A percentile compares a stretch with the other conserved stretches of the same genome.
Conservation (phyloP, 2,888 invertebrate genomes). For the Eurytoma californica region DNA sequence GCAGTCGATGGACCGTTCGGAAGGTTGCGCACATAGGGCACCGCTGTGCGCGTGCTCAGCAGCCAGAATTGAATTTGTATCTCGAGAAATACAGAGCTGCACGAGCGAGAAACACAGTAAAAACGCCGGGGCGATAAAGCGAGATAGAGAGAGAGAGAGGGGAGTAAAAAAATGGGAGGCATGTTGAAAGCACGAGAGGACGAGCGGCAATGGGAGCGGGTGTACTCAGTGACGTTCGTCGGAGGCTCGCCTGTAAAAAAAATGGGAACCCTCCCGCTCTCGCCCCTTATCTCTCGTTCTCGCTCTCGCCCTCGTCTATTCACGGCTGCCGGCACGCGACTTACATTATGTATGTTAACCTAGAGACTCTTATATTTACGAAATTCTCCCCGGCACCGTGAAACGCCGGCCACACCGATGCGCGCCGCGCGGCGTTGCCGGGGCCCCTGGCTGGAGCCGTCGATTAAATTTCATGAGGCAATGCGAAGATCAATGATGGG, state of each 20-base stretch:
- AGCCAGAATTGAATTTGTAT: constrained; percentile 34
- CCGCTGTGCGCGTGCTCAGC: constrained; percentile 9
- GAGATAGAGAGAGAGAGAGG: constrained; percentile 43
- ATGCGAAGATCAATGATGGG: constrained; percentile 43
- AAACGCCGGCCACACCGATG: constrained; percentile 19
- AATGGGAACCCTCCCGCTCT: constrained; percentile 4
- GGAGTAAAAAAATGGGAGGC: constrained; percentile 2
- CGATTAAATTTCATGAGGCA: constrained; percentile 54
- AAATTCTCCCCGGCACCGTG: constrained; percentile 34
- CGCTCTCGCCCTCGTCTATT: constrained; percentile 55
- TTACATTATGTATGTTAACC: constrained; percentile 60
- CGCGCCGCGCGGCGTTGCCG: not conserved
- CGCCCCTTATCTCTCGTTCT: constrained; percentile 22
- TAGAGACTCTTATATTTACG: constrained; percentile 49
- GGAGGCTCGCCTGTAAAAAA: constrained; percentile 8
- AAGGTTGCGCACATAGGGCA: too few relatives aligned
- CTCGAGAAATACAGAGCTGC: constrained; percentile 29
- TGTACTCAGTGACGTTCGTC: not conserved
- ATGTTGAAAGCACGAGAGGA: constrained; percentile 17
- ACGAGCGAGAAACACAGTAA: constrained; percentile 7
- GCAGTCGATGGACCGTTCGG: too few relatives aligned
- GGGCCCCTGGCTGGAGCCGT: not conserved
- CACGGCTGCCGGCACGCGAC: constrained; percentile 68
- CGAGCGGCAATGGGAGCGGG: constrained; percentile 33
- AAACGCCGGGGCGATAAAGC: constrained; percentile 35